These are phyloP conservation scores for Tinea trinotella DNA, from an alignment of 2,888 invertebrate genomes.

Conservation along the genomic window DNA sequence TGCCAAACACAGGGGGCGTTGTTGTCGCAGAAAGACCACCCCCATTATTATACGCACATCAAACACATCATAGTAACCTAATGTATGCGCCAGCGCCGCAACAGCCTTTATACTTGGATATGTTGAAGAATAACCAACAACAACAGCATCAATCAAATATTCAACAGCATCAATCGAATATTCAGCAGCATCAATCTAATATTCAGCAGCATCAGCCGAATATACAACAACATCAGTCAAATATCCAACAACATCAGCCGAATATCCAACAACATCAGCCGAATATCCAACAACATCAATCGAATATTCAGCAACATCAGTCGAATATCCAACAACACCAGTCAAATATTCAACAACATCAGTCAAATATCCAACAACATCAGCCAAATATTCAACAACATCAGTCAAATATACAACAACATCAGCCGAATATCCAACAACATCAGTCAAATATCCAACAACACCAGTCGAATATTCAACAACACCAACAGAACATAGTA, in stretches of 20 bases:
- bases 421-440: too few species aligned
- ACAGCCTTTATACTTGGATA: slow-evolving; percentile 54
- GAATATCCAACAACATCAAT: not conserved
- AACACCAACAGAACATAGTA: too few species aligned
- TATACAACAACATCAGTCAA: not conserved
- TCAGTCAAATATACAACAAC: too few species aligned
- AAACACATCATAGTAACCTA: slow-evolving; percentile 43
- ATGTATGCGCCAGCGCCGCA: slow-evolving; percentile 59
- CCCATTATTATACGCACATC: slow-evolving; percentile 53
- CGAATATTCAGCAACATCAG: not conserved
- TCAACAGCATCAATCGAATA: slow-evolving; percentile 30
- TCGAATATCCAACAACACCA: not conserved
- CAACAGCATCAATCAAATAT: slow-evolving; percentile 49
- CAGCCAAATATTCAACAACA: too few species aligned
- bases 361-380: too few species aligned
- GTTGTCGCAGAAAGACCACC: slow-evolving; percentile 56
- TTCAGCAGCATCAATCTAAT: not conserved
- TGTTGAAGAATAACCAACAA: slow-evolving; percentile 54
- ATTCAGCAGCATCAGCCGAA: not conserved
- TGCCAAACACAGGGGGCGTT: slow-evolving; percentile 55
- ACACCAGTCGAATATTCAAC: too few species aligned
- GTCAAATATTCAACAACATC: not conserved
- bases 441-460: too few species aligned
- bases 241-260: not conserved
- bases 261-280: not conserved